These are phyloP conservation scores for Paedocypris micromegethes DNA, from an alignment of 2,797 vertebrate species.

Conservation along the genomic window DNA sequence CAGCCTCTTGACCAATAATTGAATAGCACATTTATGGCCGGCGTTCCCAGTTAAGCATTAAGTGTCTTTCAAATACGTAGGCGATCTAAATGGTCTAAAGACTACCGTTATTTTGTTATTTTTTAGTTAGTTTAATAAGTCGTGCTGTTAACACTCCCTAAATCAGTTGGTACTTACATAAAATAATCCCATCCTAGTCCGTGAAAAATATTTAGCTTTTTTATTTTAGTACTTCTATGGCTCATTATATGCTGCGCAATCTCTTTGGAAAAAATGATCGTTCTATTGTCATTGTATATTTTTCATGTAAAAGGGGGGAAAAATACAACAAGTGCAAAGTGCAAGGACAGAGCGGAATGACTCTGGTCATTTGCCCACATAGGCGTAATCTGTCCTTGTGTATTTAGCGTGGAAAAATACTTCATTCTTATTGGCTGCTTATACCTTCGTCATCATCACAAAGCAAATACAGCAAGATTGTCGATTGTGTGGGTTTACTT, in stretches of 20 bases:
- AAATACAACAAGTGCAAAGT: not conserved
- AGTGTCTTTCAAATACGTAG: slow-evolving; percentile 17
- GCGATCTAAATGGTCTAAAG: not conserved
- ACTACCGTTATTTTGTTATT: not conserved
- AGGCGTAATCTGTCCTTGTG: slow-evolving; percentile 35
- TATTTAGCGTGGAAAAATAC: slow-evolving; percentile 24
- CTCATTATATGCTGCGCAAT: too few species aligned
- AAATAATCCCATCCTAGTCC: too few species aligned
- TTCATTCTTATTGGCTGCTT: slow-evolving; percentile 30
- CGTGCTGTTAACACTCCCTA: not conserved
- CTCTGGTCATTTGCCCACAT: slow-evolving; percentile 1
- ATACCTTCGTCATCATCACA: slow-evolving; percentile 8
- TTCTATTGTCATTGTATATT: too few species aligned
- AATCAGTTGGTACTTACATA: not conserved
- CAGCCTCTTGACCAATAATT: slow-evolving; percentile 42
- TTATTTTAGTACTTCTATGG: too few species aligned
- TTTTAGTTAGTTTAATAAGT: slow-evolving; percentile 3
- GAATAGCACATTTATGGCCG: slow-evolving; percentile 13
- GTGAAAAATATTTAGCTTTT: too few species aligned
- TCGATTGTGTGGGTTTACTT: not conserved
- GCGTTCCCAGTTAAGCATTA: slow-evolving; percentile 47
- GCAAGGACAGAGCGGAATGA: slow-evolving; percentile 23
- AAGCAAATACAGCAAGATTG: not conserved
- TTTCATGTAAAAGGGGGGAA: not conserved
- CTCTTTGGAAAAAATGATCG: too few species aligned